These are phyloP conservation scores for Leptinotarsa juncta DNA, from an alignment of 2,888 invertebrate species.

Conservation along the genomic window DNA sequence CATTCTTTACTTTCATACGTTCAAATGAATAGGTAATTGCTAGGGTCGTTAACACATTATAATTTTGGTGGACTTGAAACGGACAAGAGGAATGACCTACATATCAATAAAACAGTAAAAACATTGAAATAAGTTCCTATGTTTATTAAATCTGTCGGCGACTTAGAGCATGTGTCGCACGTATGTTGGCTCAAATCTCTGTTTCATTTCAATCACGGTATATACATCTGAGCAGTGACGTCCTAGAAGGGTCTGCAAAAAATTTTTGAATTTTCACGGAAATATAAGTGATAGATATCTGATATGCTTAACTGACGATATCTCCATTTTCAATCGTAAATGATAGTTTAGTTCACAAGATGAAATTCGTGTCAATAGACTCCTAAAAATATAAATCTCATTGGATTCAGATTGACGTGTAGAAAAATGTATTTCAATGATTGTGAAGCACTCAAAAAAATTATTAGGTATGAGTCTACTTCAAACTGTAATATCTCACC, in stretches of 20 bases:
- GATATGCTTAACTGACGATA: too few relatives aligned
- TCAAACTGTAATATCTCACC: too few relatives aligned
- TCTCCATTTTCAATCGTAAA: too few relatives aligned
- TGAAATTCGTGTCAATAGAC: too few relatives aligned
- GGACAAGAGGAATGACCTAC: constrained; percentile 25
- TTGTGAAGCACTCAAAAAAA: too few relatives aligned
- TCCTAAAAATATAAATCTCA: too few relatives aligned
- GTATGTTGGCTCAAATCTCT: constrained; percentile 42
- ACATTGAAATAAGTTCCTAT: constrained; percentile 31
- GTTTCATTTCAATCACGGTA: constrained; percentile 7
- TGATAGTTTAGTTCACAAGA: too few relatives aligned
- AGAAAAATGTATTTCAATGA: too few relatives aligned
- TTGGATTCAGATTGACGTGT: too few relatives aligned
- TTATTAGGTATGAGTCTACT: too few relatives aligned
- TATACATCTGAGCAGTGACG: constrained; percentile 2
- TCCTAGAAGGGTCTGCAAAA: background rate
- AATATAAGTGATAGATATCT: too few relatives aligned
- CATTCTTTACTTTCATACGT: background rate
- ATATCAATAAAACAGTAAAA: constrained; percentile 20
- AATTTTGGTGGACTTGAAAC: constrained; percentile 15
- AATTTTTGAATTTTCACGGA: too few relatives aligned
- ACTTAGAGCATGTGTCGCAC: constrained; percentile 47
- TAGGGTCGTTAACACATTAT: background rate
- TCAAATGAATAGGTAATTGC: background rate
- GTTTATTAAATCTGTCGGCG: constrained; percentile 45